Base-by-base conservation (phyloP, 2,888 invertebrate species). In the Netelia inedita region DNA sequence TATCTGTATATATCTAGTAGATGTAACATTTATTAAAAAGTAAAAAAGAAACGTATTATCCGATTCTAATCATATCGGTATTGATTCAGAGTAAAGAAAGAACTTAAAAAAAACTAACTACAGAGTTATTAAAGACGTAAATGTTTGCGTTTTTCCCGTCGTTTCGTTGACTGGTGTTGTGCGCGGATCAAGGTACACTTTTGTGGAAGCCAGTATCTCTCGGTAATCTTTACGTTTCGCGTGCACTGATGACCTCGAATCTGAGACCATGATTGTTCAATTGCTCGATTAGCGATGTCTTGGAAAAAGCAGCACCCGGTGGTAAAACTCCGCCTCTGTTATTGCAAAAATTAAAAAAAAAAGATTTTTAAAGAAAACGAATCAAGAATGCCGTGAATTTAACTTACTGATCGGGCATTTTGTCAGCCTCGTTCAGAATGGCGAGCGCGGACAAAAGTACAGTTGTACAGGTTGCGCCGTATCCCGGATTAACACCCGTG, bases 241-340 rank as follows among this genome's bases (percentile, higher is more conserved):
- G 90, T 9, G 90, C 89, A 16, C 92, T 91, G 59, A 95, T 72
- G 10, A 97, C 95, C 92, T 97, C 96, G 92, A 97, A 97, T 72
- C 94, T 96, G n/a, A 97, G 92, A 72, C 96, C 96, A 93, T 97
- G 96, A 71, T 96, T 95, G 79, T 95, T 95, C 21, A 99, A 94
- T 85, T 96, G 95, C 46, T 97, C 95, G 83, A 98, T 95, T 23
- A 98, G 94, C 35, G 95, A 95, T 0, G 99, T 98, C 86, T 98
- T 96, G 0, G 95, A 95, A 94, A 99, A 99, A 0, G 98, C 98
- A 11, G 96, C 96, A 0, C 96, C 98, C 0, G 99, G 98, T 0
- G 98, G 95, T 81, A 96, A 94, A 1, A 99, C 98, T 11, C 99
- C 99, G 50, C 98, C 98, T 10, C 97, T 98, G 94, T 81, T 95